Percentiles rank a stretch among this genome's conserved stretches.
Conservation (phyloP, 2,888 invertebrate species). For the Drosophila monieri region DNA sequence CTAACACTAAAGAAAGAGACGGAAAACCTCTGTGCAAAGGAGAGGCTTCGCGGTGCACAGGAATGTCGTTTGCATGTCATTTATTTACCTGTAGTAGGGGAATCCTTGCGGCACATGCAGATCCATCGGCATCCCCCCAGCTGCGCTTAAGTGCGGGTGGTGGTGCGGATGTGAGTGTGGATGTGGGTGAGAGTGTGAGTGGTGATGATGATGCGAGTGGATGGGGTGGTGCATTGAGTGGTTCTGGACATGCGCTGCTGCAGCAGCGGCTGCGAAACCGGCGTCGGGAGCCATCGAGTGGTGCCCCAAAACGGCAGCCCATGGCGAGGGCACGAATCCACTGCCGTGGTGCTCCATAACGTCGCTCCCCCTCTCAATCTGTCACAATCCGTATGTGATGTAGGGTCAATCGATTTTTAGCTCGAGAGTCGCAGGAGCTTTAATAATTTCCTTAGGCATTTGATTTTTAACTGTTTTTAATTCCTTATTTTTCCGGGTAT, state of each 20-base stretch:
- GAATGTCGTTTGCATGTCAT: slow-evolving; percentile 13
- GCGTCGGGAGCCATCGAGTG: slow-evolving; percentile 84
- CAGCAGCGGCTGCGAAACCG: slow-evolving; percentile 83
- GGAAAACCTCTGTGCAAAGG: neutral
- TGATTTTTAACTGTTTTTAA: neutral
- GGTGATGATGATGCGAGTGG: slow-evolving; percentile 80
- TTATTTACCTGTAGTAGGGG: slow-evolving; percentile 92
- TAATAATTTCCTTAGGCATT: neutral
- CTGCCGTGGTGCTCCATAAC: slow-evolving; percentile 92
- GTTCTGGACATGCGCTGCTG: slow-evolving; percentile 85
- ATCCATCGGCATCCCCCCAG: slow-evolving; percentile 92
- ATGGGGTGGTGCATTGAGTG: slow-evolving; percentile 66
- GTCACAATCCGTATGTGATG: neutral
- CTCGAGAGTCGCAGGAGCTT: neutral
- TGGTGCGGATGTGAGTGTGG: slow-evolving; percentile 73
- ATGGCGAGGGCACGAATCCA: slow-evolving; percentile 90
- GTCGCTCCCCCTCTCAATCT: slow-evolving; percentile 9
- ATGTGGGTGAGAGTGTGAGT: slow-evolving; percentile 48
- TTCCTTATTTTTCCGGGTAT: too few relatives aligned
- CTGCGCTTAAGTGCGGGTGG: slow-evolving; percentile 75
- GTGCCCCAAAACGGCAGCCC: slow-evolving; percentile 90
- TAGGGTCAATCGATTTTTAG: slow-evolving; percentile 2
- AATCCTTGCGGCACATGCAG: slow-evolving; percentile 96
- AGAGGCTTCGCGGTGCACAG: slow-evolving; percentile 33
- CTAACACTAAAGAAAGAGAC: slow-evolving; percentile 24